Evolutionary conservation across 1,140 invertebrate genomes (phyloP).

Genomic region (Drosophila nasuta): DNA sequence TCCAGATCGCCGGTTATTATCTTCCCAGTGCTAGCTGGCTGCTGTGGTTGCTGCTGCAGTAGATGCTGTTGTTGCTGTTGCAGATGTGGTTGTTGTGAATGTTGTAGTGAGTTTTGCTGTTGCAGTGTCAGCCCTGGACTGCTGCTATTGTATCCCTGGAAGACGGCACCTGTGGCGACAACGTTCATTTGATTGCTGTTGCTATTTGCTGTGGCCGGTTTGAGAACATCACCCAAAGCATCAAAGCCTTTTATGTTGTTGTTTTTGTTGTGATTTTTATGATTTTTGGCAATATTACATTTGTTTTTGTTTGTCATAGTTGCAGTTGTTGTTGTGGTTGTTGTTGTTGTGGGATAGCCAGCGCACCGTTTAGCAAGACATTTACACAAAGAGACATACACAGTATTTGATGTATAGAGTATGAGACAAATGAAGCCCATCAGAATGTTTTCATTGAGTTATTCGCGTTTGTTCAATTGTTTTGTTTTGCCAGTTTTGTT

Average conservation of each 20-base stretch:
- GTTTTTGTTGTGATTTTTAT: conserved; percentile 35
- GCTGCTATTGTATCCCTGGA: conserved; percentile 42
- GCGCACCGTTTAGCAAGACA: conserved; percentile 71
- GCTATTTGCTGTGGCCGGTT: conserved; percentile 86
- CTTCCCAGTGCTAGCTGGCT: conserved; percentile 87
- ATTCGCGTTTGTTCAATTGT: conserved; percentile 35
- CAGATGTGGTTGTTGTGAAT: conserved; percentile 64
- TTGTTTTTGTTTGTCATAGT: conserved; percentile 14
- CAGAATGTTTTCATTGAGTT: conserved; percentile 39
- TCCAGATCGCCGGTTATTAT: conserved; percentile 96
- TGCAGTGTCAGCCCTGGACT: conserved; percentile 54
- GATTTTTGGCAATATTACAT: neutral
- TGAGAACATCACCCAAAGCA: conserved; percentile 90
- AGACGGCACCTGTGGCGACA: conserved; percentile 77
- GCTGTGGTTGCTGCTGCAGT: conserved; percentile 78
- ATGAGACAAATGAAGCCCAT: conserved; percentile 74
- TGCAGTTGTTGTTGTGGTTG: conserved; percentile 31
- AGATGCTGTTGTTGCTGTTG: conserved; percentile 81
- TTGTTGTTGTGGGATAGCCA: conserved; percentile 56
- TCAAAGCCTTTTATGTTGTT: conserved; percentile 87
- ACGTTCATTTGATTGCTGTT: conserved; percentile 84
- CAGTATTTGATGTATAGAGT: conserved; percentile 56
- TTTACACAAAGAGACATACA: conserved; percentile 79
- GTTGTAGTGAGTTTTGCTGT: conserved; percentile 62
- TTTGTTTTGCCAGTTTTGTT: conserved; percentile 29